Base-by-base conservation (phyloP, 2,113 vertebrate genomes). In the Ciconia maguari region DNA sequence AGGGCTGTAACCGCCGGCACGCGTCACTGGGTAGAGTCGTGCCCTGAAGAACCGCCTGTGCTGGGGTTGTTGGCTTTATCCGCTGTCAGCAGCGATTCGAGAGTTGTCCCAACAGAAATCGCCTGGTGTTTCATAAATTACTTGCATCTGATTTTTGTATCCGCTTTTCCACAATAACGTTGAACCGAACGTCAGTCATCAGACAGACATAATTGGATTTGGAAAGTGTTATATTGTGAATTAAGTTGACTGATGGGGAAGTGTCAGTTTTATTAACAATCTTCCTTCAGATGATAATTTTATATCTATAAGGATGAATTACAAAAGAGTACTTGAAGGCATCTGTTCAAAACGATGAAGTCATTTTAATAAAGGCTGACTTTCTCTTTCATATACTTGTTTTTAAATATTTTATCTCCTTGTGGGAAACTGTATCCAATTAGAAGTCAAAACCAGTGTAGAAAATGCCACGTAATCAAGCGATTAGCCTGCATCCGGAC, bases 181-280 rank as follows among this genome's bases (percentile, higher is more conserved):
- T 46, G 65, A 51, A 19, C 58, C 0, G 18, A 89, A 75, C 80
- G 94, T 94, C 98, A 96, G 85, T 95, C 95, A 88, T 93, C 91
- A 87, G 96, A 69, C 95, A 92, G 89, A 36, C 94, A 15, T 95
- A 95, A 97, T 90, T 97, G 96, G 95, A 91, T 96, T 62, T 83
- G 86, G 96, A 87, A 93, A 97, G 94, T 89, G 96, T 89, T 95
- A 41, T 75, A 69, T 75, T 96, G 97, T 92, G 97, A 96, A 93
- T 97, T 95, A 96, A 93, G 93, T 49, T 97, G 97, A 97, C 96
- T 95, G 97, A 98, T 96, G 93, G 97, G 85, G 92, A 96, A 93
- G 88, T 86, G 97, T 96, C 97, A 89, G 83, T 94, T 96, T 96
- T 95, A 96, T 96, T 94, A 97, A 97, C 94, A 93, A 65, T 86